These are phyloP conservation scores for Lepidurus apus DNA, from an alignment of 1,140 invertebrate genomes.

Conservation along the genomic window DNA sequence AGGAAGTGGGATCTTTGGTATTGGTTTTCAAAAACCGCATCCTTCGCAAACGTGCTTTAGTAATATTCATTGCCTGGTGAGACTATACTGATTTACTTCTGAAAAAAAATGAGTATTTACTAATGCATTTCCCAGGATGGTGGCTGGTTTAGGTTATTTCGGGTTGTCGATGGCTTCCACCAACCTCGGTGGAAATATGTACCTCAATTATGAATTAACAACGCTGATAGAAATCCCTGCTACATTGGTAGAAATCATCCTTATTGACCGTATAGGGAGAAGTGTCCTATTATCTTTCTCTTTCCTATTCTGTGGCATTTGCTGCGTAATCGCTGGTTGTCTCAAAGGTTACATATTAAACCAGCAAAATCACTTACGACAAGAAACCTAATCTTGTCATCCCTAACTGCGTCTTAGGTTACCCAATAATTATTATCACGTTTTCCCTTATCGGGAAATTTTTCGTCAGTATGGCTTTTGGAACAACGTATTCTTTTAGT, in stretches of 20 bases:
- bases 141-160: conserved; percentile 33
- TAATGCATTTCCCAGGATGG: conserved; percentile 18
- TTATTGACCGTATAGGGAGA: conserved; percentile 33
- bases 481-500: conserved; percentile 42
- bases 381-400: not conserved
- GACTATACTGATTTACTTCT: not conserved
- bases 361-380: not conserved
- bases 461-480: conserved; percentile 45
- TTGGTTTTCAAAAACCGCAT: conserved; percentile 19
- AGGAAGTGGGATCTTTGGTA: not conserved
- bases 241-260: conserved; percentile 30
- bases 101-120: not conserved
- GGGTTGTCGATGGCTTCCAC: conserved; percentile 35
- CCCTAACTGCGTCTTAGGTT: conserved; percentile 28
- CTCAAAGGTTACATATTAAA: not conserved
- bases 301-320: conserved; percentile 20
- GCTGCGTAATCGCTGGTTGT: conserved; percentile 29
- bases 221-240: conserved; percentile 35
- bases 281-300: not conserved
- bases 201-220: conserved; percentile 34
- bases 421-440: conserved; percentile 30
- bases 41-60: conserved; percentile 15
- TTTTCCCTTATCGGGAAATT: conserved; percentile 47
- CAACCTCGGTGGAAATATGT: conserved; percentile 30
- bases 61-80: conserved; percentile 29